Base-by-base conservation (phyloP, 2,888 invertebrate genomes). In the Tortrix viridana region DNA sequence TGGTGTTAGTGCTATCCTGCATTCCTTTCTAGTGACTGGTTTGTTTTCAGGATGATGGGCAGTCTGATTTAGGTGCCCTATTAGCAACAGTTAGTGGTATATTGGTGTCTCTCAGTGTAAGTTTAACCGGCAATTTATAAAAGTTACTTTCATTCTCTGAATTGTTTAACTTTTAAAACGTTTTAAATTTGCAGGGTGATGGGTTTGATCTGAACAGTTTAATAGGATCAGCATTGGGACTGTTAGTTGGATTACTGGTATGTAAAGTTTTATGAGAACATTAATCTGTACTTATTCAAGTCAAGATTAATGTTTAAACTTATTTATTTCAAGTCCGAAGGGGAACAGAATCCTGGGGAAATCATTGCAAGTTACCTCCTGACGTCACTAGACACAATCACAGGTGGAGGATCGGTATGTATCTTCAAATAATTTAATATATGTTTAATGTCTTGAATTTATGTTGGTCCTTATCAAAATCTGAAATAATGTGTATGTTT, bases 321-420 rank as follows among this genome's bases (percentile, higher is more conserved):
- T 44, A 26, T 52, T 63, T 62, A 69, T 75, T 71, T 58, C 69
- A 89, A 55, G 92, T 92, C 92, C 14, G 88, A 91, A 72, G 92
- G 88, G 5, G 84, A 84, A 61, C 80, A 89, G 67, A 89, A 91
- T 60, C 91, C 92, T 2, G 92, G 92, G n/a, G 75, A 82, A 12
- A 73, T 90, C 16, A 81, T 92, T 20, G 89, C 85, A 5, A 85
- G 86, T 64, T 92, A 92, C 63, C 73, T 92, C 6, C 69, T 88
- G 37, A 92, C 92, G 0, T 88, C 89, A 1, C 70, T 92, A 65
- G 90, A 92, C 7, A 88, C 91, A 0, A 76, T 92, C 3, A 87
- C 89, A 18, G 92, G 86, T n/a, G 92, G 92, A 5, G 92, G 92
- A 63, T 82, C 92, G 79, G 92, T 92, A 84, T 64, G 85, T 74